These are phyloP conservation scores for Malurus melanocephalus DNA, from an alignment of 2,113 vertebrate species.

Conservation along the genomic window DNA sequence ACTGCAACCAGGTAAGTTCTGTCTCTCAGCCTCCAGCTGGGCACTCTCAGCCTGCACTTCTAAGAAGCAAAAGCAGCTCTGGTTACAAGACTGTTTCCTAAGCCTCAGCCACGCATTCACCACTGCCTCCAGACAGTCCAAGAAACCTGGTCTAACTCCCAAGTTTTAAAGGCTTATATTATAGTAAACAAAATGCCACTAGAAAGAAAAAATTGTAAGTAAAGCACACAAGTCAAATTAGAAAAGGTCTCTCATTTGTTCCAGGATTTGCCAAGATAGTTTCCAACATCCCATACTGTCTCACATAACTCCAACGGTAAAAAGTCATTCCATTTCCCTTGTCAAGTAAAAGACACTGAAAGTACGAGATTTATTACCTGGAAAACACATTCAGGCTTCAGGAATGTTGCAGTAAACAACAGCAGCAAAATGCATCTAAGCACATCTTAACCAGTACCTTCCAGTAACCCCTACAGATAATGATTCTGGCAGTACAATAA, in stretches of 20 bases:
- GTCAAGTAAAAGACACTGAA: background rate
- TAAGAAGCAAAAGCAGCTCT: background rate
- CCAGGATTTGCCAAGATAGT: background rate
- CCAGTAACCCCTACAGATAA: background rate
- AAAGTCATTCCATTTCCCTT: background rate
- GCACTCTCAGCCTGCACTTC: background rate
- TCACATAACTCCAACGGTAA: background rate
- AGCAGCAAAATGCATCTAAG: background rate
- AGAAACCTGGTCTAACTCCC: background rate
- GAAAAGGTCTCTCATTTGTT: background rate
- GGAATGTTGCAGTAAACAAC: background rate
- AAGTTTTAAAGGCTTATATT: background rate
- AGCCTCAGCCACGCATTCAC: background rate
- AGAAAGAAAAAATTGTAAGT: background rate
- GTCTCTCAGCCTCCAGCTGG: background rate
- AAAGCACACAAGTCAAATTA: background rate
- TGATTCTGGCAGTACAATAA: background rate
- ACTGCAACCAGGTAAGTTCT: background rate
- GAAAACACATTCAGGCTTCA: background rate
- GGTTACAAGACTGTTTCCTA: background rate
- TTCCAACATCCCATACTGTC: background rate
- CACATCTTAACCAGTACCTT: background rate
- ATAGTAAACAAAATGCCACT: background rate
- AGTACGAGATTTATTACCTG: background rate
- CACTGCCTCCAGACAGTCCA: background rate